Conservation (phyloP, 2,113 vertebrate species). For the Maccullochella peelii region DNA sequence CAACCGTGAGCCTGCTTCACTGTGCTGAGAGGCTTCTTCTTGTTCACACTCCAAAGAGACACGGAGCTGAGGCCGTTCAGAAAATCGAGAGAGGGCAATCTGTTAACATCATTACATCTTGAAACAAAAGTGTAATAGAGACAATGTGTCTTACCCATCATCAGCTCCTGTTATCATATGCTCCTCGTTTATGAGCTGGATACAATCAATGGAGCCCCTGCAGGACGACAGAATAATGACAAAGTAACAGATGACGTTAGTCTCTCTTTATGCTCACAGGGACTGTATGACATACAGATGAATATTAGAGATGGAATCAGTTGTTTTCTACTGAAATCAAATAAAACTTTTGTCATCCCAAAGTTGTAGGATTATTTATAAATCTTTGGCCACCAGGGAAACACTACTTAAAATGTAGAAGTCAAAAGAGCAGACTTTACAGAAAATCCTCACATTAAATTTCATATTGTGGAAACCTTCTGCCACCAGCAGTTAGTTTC, state of each 20-base stretch:
- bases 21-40: slow-evolving; percentile 91
- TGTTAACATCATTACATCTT: not conserved
- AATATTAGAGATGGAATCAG: not conserved
- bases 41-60: slow-evolving; percentile 93
- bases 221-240: not conserved
- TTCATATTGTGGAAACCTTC: not conserved
- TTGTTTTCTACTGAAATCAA: not conserved
- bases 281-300: not conserved
- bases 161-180: slow-evolving; percentile 95
- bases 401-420: no score
- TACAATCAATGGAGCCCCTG: slow-evolving; percentile 95
- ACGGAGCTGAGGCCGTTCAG: slow-evolving; percentile 83
- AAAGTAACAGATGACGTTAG: not conserved
- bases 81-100: not conserved
- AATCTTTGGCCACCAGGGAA: no score
- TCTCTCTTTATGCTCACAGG: not conserved
- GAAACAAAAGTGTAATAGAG: not conserved
- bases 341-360: not conserved
- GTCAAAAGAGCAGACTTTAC: no score
- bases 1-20: slow-evolving; percentile 89
- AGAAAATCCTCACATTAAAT: no score
- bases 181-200: slow-evolving; percentile 97
- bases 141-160: slow-evolving; percentile 87
- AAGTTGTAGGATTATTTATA: no score
- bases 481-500: no score